Base-by-base conservation (phyloP, 2,113 vertebrate genomes). In the Plectropomus leopardus region DNA sequence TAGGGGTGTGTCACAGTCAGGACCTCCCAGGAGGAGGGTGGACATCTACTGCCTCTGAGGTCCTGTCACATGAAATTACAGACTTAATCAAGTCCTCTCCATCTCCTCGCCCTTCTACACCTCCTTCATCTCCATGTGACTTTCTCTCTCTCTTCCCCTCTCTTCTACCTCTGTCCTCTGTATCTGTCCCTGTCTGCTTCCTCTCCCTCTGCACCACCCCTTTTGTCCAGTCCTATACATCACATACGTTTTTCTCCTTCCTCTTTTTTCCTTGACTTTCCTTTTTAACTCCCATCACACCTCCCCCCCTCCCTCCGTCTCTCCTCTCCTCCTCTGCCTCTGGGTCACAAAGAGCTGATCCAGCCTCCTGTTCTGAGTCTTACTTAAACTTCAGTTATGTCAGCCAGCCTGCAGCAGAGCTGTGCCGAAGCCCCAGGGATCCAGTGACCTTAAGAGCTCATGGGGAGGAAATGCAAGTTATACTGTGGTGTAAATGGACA, bases 311-410 rank as follows among this genome's bases (percentile, higher is more conserved):
- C 60, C 32, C 47, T 67, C 71, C 55, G 50, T 44, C 23, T 57
- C 57, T 42, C 47, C 72, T 75, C 50, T 57, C 57, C 70, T 61
- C 36, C 23, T 50, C 72, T 42, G 60, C 74, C 57, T 87, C 57
- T 67, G 54, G 82, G 86, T 86, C 84, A 87, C 28, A 48, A 36
- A 58, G 47, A 87, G 72, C 45, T 21, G 45, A 72, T 84, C 69
- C 51, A 55, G 71, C 79, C 86, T 80, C 69, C 72, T 89, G 67
- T 86, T 76, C 58, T 21, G 71, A 85, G 65, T 86, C 79, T 90
- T 88, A 88, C 66, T 90, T 90, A 90, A 92, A 89, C 80, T 78
- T 88, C 28, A 78, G 68, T 84, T 80, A 83, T 87, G 84, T 87
- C 80, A 73, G 78, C 57, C n/a, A 4, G 76, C 83, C 86, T 61